Evolutionary conservation across 2,888 invertebrate species (phyloP).

Genomic region (Sialis fuliginosa): DNA sequence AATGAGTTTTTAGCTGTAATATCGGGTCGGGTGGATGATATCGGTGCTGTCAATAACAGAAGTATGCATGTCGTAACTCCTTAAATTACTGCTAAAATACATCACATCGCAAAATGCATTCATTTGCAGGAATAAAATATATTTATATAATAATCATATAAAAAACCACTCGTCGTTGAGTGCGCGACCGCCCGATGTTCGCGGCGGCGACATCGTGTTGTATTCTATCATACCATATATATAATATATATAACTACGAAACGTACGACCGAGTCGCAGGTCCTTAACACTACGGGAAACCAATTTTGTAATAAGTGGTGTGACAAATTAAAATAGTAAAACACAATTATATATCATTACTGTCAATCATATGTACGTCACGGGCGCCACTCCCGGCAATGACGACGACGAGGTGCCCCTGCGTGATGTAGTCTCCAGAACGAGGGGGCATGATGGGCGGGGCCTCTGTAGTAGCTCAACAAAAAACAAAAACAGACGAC

Average conservation of each 20-base stretch:
- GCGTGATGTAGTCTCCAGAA: constrained; percentile 20
- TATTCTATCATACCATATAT: background rate
- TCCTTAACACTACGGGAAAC: background rate
- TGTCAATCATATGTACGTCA: too few relatives aligned
- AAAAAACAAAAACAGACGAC: too few relatives aligned
- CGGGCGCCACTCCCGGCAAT: too few relatives aligned
- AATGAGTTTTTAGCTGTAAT: constrained; percentile 24
- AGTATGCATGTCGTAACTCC: constrained; percentile 21
- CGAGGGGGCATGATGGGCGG: constrained; percentile 15
- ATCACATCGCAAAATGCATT: constrained; percentile 62
- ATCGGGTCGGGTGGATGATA: constrained; percentile 1
- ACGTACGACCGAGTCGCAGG: background rate
- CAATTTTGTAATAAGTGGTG: too few relatives aligned
- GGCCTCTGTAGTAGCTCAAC: constrained; percentile 1
- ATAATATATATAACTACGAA: background rate
- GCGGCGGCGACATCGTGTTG: background rate
- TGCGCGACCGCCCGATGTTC: background rate
- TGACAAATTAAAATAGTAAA: too few relatives aligned
- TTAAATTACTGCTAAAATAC: constrained; percentile 33
- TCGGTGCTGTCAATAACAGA: constrained; percentile 15
- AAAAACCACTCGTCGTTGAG: constrained; percentile 14
- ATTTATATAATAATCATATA: constrained; percentile 38
- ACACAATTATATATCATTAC: too few relatives aligned
- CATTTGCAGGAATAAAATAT: constrained; percentile 66
- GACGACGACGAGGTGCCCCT: background rate